Percentiles rank a stretch among this genome's conserved stretches.
phyloP scores from a whole-genome alignment of 1,140 invertebrate species.

The Metopolophium dirhodum region DNA sequence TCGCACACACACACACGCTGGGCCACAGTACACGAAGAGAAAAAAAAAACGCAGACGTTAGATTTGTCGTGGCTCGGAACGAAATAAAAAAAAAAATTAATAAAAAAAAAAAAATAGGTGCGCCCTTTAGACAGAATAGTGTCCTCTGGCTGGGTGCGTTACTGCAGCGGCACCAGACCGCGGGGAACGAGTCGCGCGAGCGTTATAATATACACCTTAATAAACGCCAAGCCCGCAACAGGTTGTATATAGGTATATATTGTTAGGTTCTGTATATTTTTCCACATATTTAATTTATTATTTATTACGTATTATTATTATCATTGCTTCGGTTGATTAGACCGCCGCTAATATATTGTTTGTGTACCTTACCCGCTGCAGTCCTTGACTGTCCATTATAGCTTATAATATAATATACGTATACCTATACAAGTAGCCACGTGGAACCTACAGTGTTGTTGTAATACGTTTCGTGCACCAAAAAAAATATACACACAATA shows the following conservation, averaged over 20 bases:
- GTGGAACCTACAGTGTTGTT: not conserved
- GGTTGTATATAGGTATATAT: not conserved
- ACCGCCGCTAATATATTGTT: not conserved
- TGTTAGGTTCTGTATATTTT: not conserved
- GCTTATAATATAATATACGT: not conserved
- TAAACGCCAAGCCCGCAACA: constrained; percentile 10
- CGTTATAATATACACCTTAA: not conserved
- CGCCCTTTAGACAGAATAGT: constrained; percentile 7
- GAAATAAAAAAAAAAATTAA: not conserved
- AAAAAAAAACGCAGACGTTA: constrained; percentile 39
- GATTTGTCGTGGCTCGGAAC: constrained; percentile 33
- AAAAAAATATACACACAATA: too few species aligned
- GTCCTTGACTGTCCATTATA: not conserved
- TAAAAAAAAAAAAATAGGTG: constrained; percentile 6
- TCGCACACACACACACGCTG: not conserved
- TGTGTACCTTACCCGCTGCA: too few species aligned
- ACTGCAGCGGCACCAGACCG: not conserved
- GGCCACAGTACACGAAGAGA: not conserved
- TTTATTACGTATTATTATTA: not conserved
- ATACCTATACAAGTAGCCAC: not conserved
- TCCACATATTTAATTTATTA: not conserved
- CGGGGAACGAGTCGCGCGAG: not conserved
- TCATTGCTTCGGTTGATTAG: constrained; percentile 3
- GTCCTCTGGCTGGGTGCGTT: constrained; percentile 38
- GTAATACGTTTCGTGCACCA: too few species aligned